Percentiles rank a stretch among this genome's conserved stretches.
Evolutionary conservation across 2,797 vertebrate species (phyloP).

Genomic region (Anableps anableps): DNA sequence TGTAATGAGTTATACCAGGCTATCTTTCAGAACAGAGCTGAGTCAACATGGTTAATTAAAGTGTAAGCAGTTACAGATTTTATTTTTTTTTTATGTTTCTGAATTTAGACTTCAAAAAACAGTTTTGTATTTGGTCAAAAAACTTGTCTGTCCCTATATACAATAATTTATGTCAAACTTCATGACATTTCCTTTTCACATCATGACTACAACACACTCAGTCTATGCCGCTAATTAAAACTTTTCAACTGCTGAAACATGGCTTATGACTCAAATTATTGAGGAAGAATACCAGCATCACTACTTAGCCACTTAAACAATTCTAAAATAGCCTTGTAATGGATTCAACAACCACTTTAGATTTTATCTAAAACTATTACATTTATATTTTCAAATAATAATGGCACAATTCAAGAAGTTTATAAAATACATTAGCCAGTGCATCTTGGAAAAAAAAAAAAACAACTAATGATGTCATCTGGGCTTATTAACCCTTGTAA

Average conservation of each 20-base stretch:
- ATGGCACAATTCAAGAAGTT: background rate
- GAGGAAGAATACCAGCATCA: background rate
- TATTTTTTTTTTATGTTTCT: background rate
- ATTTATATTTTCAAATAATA: background rate
- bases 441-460: background rate
- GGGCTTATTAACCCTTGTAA: background rate
- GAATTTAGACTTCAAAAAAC: background rate
- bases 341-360: background rate
- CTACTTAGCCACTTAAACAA: background rate
- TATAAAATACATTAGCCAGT: background rate
- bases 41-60: background rate
- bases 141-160: background rate
- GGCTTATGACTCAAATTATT: background rate
- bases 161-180: no score
- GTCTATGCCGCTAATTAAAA: background rate
- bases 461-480: no score
- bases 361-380: background rate
- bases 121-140: background rate
- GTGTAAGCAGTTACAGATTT: background rate
- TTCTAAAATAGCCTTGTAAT: background rate
- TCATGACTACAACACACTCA: background rate
- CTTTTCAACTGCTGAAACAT: background rate
- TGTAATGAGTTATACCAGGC: background rate
- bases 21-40: background rate
- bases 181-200: background rate